Percentiles rank a stretch among this genome's conserved stretches.
phyloP scores from a whole-genome alignment of 1,140 invertebrate genomes.

The Atopsyche davidsoni region DNA sequence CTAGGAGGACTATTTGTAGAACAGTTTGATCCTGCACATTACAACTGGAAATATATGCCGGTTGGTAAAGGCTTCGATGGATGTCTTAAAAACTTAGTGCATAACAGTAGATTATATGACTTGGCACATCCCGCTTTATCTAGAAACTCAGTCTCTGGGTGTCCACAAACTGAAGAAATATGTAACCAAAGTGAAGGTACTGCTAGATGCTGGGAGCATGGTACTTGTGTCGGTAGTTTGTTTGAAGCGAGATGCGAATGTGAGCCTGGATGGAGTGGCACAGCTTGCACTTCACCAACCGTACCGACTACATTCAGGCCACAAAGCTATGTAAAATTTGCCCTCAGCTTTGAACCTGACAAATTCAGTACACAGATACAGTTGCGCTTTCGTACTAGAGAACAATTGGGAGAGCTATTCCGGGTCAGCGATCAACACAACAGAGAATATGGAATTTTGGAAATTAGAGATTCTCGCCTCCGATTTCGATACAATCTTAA shows the following conservation, averaged over 20 bases:
- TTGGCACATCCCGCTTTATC: constrained; percentile 52
- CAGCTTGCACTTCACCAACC: constrained; percentile 51
- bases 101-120: constrained; percentile 64
- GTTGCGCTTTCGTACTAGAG: constrained; percentile 60
- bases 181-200: constrained; percentile 48
- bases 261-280: constrained; percentile 58
- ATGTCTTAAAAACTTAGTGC: constrained; percentile 62
- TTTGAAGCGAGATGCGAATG: constrained; percentile 58
- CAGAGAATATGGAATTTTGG: constrained; percentile 60
- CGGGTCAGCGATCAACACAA: constrained; percentile 59
- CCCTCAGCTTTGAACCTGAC: constrained; percentile 60
- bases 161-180: constrained; percentile 52
- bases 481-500: constrained; percentile 62
- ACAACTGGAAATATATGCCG: constrained; percentile 49
- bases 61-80: constrained; percentile 55
- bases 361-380: constrained; percentile 57
- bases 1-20: constrained; percentile 56
- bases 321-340: constrained; percentile 63
- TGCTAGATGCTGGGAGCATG: constrained; percentile 52
- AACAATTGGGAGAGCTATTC: constrained; percentile 57
- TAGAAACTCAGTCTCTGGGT: constrained; percentile 51
- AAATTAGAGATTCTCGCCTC: constrained; percentile 56
- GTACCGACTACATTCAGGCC: constrained; percentile 55
- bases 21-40: constrained; percentile 48
- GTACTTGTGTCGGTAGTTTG: constrained; percentile 57